A percentile compares a stretch with the other conserved stretches of the same genome.
Evolutionary conservation across 2,888 invertebrate genomes (phyloP).

Genomic region (Trileptium ribeirensis): DNA sequence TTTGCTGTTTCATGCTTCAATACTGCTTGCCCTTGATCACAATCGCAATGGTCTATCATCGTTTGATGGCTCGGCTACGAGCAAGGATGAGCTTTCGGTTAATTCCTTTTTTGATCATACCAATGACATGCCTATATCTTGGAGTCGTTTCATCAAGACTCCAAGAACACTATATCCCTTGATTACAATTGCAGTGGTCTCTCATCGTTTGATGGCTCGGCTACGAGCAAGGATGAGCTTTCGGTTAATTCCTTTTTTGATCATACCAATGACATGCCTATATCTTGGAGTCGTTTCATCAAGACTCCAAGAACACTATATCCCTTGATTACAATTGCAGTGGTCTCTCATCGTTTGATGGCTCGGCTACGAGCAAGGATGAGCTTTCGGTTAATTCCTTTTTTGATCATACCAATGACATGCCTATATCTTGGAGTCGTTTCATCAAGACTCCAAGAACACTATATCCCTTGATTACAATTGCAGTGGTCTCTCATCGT

Average conservation of each 20-base stretch:
- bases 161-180: too few species aligned
- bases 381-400: constrained; percentile 14
- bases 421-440: too few species aligned
- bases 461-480: constrained; percentile 18
- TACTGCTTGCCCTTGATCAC: constrained; percentile 19
- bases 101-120: too few species aligned
- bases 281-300: too few species aligned
- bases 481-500: constrained; percentile 10
- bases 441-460: too few species aligned
- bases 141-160: too few species aligned
- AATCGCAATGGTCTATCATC: constrained; percentile 8
- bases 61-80: constrained; percentile 6
- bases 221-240: constrained; percentile 18
- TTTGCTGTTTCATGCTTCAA: constrained; percentile 15
- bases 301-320: too few species aligned
- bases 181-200: constrained; percentile 8
- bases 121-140: too few species aligned
- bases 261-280: too few species aligned
- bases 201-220: constrained; percentile 5
- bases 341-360: constrained; percentile 14
- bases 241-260: too few species aligned
- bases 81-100: constrained; percentile 17
- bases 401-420: too few species aligned
- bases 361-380: constrained; percentile 6
- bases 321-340: constrained; percentile 15